Evolutionary conservation across 2,797 vertebrate genomes (phyloP).

Genomic region (Capromys pilorides): DNA sequence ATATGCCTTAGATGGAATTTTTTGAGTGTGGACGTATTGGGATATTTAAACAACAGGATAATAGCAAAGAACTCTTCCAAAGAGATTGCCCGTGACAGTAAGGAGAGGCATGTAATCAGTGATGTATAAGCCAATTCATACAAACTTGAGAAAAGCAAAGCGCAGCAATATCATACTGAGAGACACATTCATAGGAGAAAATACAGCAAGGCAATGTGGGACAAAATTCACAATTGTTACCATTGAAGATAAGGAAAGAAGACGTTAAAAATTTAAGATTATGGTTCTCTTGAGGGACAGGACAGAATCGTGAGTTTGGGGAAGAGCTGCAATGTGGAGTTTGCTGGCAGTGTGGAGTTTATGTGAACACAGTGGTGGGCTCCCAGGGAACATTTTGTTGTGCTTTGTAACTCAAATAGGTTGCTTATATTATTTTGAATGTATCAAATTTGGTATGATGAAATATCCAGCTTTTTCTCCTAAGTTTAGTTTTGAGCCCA

Average conservation of each 20-base stretch:
- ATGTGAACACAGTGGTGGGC: not conserved
- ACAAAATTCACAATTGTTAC: not conserved
- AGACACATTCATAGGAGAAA: not conserved
- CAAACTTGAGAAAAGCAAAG: not conserved
- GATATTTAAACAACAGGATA: not conserved
- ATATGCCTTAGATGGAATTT: not conserved
- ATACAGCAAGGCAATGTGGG: not conserved
- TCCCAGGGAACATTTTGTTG: not conserved
- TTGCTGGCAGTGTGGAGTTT: not conserved
- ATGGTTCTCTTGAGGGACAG: not conserved
- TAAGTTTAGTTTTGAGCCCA: conserved; percentile 5
- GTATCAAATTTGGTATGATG: not conserved
- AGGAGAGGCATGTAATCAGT: not conserved
- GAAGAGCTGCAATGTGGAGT: no score
- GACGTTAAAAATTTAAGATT: not conserved
- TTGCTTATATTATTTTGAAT: not conserved
- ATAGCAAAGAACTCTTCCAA: not conserved
- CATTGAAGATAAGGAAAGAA: not conserved
- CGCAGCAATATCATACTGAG: not conserved
- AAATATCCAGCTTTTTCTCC: conserved; percentile 3
- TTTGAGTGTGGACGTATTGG: not conserved
- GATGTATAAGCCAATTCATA: not conserved
- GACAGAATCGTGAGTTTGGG: not conserved
- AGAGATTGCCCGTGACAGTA: not conserved
- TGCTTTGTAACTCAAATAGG: not conserved